These are phyloP conservation scores for Xanthostigma xanthostigma DNA, from an alignment of 2,888 invertebrate genomes.

Conservation along the genomic window DNA sequence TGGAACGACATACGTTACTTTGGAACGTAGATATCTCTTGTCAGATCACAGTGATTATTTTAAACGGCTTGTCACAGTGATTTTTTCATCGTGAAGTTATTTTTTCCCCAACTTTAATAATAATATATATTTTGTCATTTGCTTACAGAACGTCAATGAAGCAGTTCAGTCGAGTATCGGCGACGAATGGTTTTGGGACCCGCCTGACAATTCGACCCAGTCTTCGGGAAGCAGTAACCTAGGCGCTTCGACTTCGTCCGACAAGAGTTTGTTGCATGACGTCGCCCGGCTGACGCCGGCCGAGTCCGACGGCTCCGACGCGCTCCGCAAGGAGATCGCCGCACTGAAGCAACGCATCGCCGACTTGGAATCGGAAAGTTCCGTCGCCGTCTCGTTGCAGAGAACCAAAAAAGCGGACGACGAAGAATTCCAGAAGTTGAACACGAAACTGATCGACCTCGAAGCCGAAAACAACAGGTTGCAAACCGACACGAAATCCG, in stretches of 20 bases:
- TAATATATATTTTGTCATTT: no score
- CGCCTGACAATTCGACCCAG: constrained; percentile 18
- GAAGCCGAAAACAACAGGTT: no score
- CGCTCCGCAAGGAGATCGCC: constrained; percentile 5
- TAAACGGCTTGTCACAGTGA: no score
- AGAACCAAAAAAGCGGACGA: neutral
- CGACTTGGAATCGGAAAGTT: constrained; percentile 16
- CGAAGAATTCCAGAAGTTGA: no score
- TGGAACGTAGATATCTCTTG: no score
- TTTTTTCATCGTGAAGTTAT: no score
- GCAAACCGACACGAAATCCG: no score
- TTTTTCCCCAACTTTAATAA: no score
- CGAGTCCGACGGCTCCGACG: neutral
- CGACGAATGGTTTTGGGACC: constrained; percentile 39
- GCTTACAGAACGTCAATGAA: constrained; percentile 29
- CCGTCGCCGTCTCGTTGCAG: constrained; percentile 13
- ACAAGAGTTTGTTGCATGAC: constrained; percentile 30
- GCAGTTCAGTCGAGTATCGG: constrained; percentile 27
- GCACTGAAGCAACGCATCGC: constrained; percentile 4
- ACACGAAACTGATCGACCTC: no score
- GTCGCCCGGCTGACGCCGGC: constrained; percentile 10
- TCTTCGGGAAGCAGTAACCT: constrained; percentile 21
- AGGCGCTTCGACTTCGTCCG: constrained; percentile 29
- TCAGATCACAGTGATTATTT: no score
- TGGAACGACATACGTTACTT: no score